Base-by-base conservation (phyloP, 2,797 vertebrate species). In the Melanotaenia pygmaea region DNA sequence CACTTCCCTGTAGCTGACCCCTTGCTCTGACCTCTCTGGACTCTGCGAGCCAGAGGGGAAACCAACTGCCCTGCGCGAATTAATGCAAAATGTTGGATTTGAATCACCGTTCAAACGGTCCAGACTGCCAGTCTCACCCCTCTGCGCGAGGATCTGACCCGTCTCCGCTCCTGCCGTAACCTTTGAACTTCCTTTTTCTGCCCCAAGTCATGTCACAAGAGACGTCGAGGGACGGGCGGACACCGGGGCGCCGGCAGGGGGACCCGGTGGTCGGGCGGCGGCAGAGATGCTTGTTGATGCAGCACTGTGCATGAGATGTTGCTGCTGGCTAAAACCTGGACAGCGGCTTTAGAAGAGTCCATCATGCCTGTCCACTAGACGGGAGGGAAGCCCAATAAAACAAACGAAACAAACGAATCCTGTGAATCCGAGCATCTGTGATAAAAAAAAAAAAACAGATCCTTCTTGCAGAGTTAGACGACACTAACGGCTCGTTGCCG, bases 161-260 rank as follows among this genome's bases (percentile, higher is more conserved):
- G 61, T 67, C 34, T 24, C 24, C 40, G 22, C 64, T 82, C 83
- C 82, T 65, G 74, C 64, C 62, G 79, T 76, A 91, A 79, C 90
- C 89, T 87, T 92, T 91, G 86, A 92, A 88, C 87, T 90, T 77
- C 87, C 86, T 93, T 89, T 90, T 93, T 74, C 91, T 93, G 79
- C 87, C 92, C 86, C 89, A 90, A 85, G 90, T 94, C 95, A 95
- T 95, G 93, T 94, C 94, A 95, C 88, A 86, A 86, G 77, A 89
- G 80, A 82, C 88, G 70, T 70, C 72, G 69, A 78, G 86, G 83
- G 79, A 87, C 87, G 86, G 85, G 83, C 57, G 86, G 87, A 77
- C 88, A 89, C 86, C 84, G 84, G 83, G 82, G 85, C 88, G 83
- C 86, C 89, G 77, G 78, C 79, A 64, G 72, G 67, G 79, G 74